Evolutionary conservation across 2,888 invertebrate species (phyloP).

Genomic region (Morpho achilles): DNA sequence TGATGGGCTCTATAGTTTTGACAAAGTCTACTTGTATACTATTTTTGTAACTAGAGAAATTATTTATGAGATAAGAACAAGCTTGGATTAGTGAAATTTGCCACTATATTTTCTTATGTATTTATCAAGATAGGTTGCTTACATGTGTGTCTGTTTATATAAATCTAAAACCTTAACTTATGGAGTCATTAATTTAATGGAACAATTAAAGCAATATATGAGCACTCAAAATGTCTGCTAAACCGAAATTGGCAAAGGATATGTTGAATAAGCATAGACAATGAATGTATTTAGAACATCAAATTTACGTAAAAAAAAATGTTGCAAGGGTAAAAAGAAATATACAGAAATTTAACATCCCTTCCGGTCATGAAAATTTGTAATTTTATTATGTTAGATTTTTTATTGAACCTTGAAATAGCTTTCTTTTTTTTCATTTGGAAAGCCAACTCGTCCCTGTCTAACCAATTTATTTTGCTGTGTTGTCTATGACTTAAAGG

Average conservation of each 20-base stretch:
- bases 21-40: constrained; percentile 55
- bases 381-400: no score
- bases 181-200: constrained; percentile 46
- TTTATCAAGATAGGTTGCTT: constrained; percentile 74
- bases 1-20: neutral
- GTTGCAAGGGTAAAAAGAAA: no score
- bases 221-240: neutral
- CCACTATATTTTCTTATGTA: constrained; percentile 77
- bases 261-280: no score
- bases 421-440: no score
- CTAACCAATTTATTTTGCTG: no score
- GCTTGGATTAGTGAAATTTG: constrained; percentile 64
- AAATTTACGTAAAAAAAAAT: no score
- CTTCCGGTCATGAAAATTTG: no score
- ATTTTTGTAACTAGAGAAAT: constrained; percentile 78
- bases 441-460: no score
- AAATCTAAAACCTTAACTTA: constrained; percentile 56
- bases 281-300: no score
- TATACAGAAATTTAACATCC: no score
- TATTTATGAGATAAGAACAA: constrained; percentile 77
- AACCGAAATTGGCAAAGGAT: neutral
- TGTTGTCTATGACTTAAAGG: no score
- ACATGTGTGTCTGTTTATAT: constrained; percentile 67
- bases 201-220: constrained; percentile 8
- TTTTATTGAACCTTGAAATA: no score